phyloP scores from a whole-genome alignment of 2,888 invertebrate species.

The Drymonia ruficornis region DNA sequence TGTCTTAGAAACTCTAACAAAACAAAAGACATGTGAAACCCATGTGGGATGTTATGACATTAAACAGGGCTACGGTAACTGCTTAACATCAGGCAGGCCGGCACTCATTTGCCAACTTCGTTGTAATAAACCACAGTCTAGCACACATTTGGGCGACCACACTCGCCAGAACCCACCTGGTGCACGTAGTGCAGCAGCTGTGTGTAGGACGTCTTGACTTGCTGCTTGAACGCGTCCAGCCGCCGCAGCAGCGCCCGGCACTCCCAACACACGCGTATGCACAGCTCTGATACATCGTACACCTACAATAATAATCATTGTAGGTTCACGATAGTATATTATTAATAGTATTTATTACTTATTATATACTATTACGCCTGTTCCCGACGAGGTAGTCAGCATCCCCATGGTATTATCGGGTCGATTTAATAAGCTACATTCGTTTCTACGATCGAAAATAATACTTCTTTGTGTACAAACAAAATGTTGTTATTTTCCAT shows the following conservation, averaged over 20 bases:
- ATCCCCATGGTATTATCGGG: too few species aligned
- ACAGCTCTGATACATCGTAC: constrained; percentile 37
- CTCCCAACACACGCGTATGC: constrained; percentile 66
- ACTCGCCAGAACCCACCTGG: constrained; percentile 26
- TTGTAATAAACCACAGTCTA: neutral
- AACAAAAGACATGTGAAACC: too few species aligned
- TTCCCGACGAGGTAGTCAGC: too few species aligned
- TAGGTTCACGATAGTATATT: too few species aligned
- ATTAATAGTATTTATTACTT: too few species aligned
- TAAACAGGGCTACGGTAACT: too few species aligned
- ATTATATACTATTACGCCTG: too few species aligned
- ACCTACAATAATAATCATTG: constrained; percentile 35
- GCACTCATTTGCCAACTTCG: too few species aligned
- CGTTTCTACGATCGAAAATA: neutral
- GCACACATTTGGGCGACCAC: neutral
- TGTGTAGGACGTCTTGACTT: constrained; percentile 51
- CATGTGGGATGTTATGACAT: too few species aligned
- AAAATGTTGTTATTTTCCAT: neutral
- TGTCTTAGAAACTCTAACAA: too few species aligned
- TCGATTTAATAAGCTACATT: neutral
- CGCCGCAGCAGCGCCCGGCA: constrained; percentile 53
- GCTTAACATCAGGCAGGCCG: too few species aligned
- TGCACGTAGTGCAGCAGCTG: constrained; percentile 45
- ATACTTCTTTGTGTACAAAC: neutral
- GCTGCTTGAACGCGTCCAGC: constrained; percentile 53